Evolutionary conservation across 2,797 vertebrate genomes (phyloP).

Genomic region (Aselliscus stoliczkanus): DNA sequence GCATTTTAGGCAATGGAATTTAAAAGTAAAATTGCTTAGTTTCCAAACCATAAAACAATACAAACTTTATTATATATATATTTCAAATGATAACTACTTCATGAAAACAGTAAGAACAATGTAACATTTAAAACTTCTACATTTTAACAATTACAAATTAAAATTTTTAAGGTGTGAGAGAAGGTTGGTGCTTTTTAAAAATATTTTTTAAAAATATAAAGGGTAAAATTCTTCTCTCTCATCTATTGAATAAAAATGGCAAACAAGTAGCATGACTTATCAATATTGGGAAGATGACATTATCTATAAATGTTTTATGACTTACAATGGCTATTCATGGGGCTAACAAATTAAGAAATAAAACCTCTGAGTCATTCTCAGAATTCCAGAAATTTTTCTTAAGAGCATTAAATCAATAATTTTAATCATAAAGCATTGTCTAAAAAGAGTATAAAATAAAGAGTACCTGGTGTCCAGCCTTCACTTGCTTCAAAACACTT

Average conservation of each 20-base stretch:
- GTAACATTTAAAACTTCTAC: not conserved
- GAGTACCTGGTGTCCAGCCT: slow-evolving; percentile 93
- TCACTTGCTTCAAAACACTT: slow-evolving; percentile 94
- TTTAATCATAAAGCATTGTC: not conserved
- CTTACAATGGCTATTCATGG: not conserved
- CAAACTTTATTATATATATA: not conserved
- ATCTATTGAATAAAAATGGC: not conserved
- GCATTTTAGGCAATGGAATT: not conserved
- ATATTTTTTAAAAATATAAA: not conserved
- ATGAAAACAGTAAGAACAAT: not conserved
- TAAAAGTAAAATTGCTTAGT: not conserved
- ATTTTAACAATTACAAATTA: not conserved
- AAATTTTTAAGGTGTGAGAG: not conserved
- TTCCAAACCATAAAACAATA: not conserved
- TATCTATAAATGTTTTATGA: not conserved
- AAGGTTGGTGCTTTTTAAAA: not conserved
- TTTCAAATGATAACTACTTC: not conserved
- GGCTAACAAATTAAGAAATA: not conserved
- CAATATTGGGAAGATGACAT: not conserved
- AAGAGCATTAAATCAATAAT: not conserved
- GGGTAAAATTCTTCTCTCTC: not conserved
- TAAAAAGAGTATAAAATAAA: slow-evolving; percentile 28
- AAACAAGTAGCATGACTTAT: not conserved
- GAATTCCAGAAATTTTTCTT: slow-evolving; percentile 10
- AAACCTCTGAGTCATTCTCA: not conserved